Evolutionary conservation across 2,888 invertebrate genomes (phyloP).

Genomic region (Drosophila prolongata): DNA sequence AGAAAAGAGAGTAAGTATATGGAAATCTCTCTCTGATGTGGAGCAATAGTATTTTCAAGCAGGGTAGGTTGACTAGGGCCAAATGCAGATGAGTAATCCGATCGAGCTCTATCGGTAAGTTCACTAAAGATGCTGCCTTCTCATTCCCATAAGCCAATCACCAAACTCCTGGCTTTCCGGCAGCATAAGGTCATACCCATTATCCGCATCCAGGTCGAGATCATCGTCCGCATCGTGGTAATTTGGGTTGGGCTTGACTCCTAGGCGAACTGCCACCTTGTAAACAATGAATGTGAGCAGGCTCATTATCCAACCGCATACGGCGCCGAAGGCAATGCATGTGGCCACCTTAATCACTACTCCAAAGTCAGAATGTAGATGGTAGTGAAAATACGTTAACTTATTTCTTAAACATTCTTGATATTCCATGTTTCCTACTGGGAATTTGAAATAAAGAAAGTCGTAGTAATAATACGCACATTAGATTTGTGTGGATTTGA

Average conservation of each 20-base stretch:
- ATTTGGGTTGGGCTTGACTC: slow-evolving; percentile 27
- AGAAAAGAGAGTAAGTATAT: background rate
- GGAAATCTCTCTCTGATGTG: too few relatives aligned
- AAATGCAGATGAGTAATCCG: too few relatives aligned
- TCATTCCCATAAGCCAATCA: slow-evolving; percentile 9
- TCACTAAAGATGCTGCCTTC: too few relatives aligned
- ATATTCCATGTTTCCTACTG: slow-evolving; percentile 35
- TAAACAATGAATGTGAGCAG: slow-evolving; percentile 49
- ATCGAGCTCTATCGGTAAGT: too few relatives aligned
- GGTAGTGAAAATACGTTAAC: slow-evolving; percentile 46
- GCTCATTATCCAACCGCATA: slow-evolving; percentile 64
- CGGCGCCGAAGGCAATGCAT: slow-evolving; percentile 60
- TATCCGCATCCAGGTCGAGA: slow-evolving; percentile 44
- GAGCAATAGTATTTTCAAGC: too few relatives aligned
- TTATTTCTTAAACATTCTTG: slow-evolving; percentile 52
- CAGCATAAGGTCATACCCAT: slow-evolving; percentile 11
- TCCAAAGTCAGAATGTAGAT: slow-evolving; percentile 55
- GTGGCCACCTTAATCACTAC: slow-evolving; percentile 55
- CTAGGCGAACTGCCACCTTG: slow-evolving; percentile 40
- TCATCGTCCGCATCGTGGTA: slow-evolving; percentile 41
- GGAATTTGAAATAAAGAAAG: background rate
- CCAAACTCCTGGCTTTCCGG: background rate
- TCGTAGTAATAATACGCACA: too few relatives aligned
- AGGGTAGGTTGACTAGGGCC: too few relatives aligned
- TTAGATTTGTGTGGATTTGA: too few relatives aligned